Evolutionary conservation across 2,113 vertebrate genomes (phyloP).

Genomic region (Scomber scombrus): DNA sequence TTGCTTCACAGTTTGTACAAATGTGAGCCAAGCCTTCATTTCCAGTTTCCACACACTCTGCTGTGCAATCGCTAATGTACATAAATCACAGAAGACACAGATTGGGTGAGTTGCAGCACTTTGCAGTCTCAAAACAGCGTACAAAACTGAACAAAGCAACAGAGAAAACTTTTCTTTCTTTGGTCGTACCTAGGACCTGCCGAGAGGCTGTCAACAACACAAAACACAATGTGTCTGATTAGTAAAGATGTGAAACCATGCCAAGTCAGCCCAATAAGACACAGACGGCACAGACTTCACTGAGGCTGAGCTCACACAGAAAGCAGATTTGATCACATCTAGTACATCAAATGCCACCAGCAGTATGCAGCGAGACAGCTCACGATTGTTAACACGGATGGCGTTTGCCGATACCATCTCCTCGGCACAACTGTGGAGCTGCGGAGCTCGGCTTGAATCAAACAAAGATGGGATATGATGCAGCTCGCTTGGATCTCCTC

Average conservation of each 20-base stretch:
- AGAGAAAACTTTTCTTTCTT: slow-evolving; percentile 23
- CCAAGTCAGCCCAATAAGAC: slow-evolving; percentile 47
- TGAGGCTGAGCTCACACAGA: slow-evolving; percentile 41
- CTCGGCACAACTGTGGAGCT: slow-evolving; percentile 65
- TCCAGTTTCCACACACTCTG: slow-evolving; percentile 47
- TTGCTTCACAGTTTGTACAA: slow-evolving; percentile 44
- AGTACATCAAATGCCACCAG: slow-evolving; percentile 71
- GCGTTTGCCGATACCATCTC: slow-evolving; percentile 68
- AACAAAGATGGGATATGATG: slow-evolving; percentile 77
- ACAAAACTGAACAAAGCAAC: slow-evolving; percentile 35
- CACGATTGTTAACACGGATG: slow-evolving; percentile 72
- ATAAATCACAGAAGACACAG: slow-evolving; percentile 43
- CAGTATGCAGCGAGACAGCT: slow-evolving; percentile 71
- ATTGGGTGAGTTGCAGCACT: slow-evolving; percentile 32
- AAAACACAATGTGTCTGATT: slow-evolving; percentile 37
- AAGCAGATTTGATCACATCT: slow-evolving; percentile 73
- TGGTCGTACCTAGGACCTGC: slow-evolving; percentile 20
- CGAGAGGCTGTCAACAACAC: slow-evolving; percentile 42
- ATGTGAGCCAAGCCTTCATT: slow-evolving; percentile 35
- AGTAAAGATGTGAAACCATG: slow-evolving; percentile 43
- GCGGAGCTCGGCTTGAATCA: slow-evolving; percentile 73
- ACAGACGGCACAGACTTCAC: slow-evolving; percentile 30
- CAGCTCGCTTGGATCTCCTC: slow-evolving; percentile 73
- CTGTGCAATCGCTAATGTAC: slow-evolving; percentile 36
- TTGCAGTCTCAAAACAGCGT: slow-evolving; percentile 19